Percentiles rank a stretch among this genome's conserved stretches.
phyloP scores from a whole-genome alignment of 2,888 invertebrate genomes.

The Athripsodes cinereus region DNA sequence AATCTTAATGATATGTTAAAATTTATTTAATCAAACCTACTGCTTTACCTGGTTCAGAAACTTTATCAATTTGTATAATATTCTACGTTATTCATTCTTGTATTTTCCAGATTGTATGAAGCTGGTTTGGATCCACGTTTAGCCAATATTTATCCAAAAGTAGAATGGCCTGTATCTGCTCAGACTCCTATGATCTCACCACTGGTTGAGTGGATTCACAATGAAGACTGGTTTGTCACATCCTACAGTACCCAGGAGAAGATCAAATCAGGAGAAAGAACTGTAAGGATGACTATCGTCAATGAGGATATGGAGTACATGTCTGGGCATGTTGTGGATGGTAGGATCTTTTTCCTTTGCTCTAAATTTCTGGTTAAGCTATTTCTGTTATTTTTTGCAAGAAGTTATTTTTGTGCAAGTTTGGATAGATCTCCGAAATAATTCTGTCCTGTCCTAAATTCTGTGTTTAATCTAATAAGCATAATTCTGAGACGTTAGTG shows the following conservation, averaged over 20 bases:
- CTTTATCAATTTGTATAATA: too few relatives aligned
- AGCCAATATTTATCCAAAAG: slow-evolving; percentile 67
- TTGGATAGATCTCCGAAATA: too few relatives aligned
- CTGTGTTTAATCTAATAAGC: too few relatives aligned
- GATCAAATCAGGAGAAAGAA: slow-evolving; percentile 60
- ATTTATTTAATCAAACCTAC: too few relatives aligned
- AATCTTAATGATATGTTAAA: too few relatives aligned
- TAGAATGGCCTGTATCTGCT: slow-evolving; percentile 77
- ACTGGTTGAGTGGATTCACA: slow-evolving; percentile 84
- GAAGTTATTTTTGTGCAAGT: too few relatives aligned
- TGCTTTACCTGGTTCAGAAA: too few relatives aligned
- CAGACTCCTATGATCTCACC: slow-evolving; percentile 82
- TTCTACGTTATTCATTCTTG: too few relatives aligned
- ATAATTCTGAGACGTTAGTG: too few relatives aligned
- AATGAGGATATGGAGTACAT: slow-evolving; percentile 68
- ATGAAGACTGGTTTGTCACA: slow-evolving; percentile 68
- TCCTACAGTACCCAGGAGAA: slow-evolving; percentile 62
- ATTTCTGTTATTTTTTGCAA: too few relatives aligned
- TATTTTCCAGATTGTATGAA: slow-evolving; percentile 66
- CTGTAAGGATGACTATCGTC: slow-evolving; percentile 51
- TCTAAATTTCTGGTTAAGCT: neutral
- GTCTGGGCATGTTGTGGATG: slow-evolving; percentile 78
- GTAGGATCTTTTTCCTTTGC: too few relatives aligned
- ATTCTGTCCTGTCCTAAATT: too few relatives aligned
- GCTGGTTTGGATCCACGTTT: slow-evolving; percentile 70